Percentiles rank a stretch among this genome's conserved stretches.
Conservation (phyloP, 1,140 invertebrate species). For the Argopecten irradians region DNA sequence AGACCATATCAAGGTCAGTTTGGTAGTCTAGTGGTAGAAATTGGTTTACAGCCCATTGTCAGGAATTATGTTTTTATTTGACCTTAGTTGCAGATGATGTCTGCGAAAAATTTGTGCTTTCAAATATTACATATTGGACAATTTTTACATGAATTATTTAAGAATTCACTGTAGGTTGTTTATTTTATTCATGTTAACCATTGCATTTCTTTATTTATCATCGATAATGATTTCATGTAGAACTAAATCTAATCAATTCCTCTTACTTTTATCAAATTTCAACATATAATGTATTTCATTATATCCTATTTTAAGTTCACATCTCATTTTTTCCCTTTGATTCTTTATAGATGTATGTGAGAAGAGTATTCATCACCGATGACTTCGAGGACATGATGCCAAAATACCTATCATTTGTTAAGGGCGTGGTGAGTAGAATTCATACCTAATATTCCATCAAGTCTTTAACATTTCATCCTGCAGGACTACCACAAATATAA, state of each 20-base stretch:
- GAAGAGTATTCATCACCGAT: constrained; percentile 99
- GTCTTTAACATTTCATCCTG: no score
- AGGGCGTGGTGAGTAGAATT: constrained; percentile 85
- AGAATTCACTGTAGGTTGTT: no score
- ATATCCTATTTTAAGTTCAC: no score
- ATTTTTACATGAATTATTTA: no score
- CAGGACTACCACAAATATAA: no score
- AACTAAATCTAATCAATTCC: no score
- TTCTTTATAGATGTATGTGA: constrained; percentile 87
- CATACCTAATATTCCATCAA: background rate
- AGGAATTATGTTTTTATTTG: background rate
- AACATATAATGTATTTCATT: no score
- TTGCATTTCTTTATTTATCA: no score
- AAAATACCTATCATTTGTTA: constrained; percentile 95
- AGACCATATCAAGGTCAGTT: constrained; percentile 92
- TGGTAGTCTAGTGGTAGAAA: background rate
- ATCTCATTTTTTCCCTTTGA: background rate
- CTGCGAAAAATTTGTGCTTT: background rate
- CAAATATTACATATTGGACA: no score
- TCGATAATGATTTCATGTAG: no score
- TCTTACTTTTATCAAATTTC: no score
- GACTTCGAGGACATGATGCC: constrained; percentile 99
- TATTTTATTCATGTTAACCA: no score
- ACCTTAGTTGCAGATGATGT: background rate
- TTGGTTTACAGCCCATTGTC: background rate